Evolutionary conservation across 2,113 vertebrate species (phyloP).

Genomic region (Tetrax tetrax): DNA sequence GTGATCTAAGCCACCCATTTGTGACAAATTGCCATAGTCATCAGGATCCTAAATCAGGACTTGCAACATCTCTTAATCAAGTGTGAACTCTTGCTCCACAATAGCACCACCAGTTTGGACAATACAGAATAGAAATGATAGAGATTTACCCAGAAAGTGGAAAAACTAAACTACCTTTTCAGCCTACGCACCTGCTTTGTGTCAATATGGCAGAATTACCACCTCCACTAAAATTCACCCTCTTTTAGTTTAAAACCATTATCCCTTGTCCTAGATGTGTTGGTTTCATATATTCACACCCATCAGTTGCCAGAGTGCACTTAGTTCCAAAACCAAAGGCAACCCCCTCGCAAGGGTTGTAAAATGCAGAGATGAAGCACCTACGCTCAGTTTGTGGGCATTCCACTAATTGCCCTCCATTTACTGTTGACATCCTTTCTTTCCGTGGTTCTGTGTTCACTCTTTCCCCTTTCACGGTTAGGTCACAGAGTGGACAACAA

Average conservation of each 20-base stretch:
- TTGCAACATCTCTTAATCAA: background rate
- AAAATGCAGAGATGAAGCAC: background rate
- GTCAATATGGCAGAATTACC: background rate
- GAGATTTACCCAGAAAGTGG: background rate
- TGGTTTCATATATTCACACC: background rate
- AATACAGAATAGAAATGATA: background rate
- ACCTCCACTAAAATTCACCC: background rate
- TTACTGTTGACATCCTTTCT: background rate
- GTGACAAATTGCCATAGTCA: too few relatives aligned
- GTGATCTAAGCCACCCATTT: too few relatives aligned
- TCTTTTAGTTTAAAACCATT: too few relatives aligned
- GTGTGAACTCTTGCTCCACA: background rate
- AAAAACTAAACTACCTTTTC: background rate
- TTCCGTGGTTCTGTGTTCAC: background rate
- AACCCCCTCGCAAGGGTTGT: background rate
- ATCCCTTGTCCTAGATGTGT: background rate
- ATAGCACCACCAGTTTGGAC: background rate
- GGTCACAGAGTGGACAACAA: background rate
- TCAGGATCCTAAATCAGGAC: too few relatives aligned
- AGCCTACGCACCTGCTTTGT: background rate
- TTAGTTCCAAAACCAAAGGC: background rate
- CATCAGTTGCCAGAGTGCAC: background rate
- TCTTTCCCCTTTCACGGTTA: background rate
- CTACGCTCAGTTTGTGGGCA: too few relatives aligned
- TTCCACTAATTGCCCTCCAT: background rate